These are phyloP conservation scores for Speoplatyrhinus poulsoni DNA, from an alignment of 2,113 vertebrate genomes.

Conservation along the genomic window DNA sequence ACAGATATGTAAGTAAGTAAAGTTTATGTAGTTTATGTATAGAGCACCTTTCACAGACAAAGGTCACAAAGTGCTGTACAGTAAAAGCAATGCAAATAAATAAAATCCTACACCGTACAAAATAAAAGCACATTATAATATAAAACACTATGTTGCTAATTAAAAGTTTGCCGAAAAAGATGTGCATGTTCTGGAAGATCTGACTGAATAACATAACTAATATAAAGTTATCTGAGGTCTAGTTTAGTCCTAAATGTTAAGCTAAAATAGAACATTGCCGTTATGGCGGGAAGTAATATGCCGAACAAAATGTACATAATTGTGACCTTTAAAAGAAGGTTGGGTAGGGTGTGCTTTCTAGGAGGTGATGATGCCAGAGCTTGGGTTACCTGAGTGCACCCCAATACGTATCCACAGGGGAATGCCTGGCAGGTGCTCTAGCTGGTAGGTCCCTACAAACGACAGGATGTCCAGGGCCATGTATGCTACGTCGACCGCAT, in stretches of 20 bases:
- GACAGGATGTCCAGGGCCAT: constrained; percentile 96
- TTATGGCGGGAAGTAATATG: not conserved
- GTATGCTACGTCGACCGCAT: constrained; percentile 91
- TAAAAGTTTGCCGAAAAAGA: too few relatives aligned
- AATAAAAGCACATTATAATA: too few relatives aligned
- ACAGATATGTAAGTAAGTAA: too few relatives aligned
- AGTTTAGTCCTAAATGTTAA: not conserved
- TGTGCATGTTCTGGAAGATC: not conserved
- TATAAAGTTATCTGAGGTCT: not conserved
- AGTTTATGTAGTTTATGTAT: too few relatives aligned
- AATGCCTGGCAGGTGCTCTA: constrained; percentile 91
- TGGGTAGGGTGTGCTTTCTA: not conserved
- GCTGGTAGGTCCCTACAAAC: constrained; percentile 92
- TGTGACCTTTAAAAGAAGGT: not conserved
- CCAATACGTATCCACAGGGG: constrained; percentile 99
- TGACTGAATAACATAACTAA: not conserved
- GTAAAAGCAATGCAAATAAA: too few relatives aligned
- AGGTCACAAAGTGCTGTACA: too few relatives aligned
- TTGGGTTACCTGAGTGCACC: constrained; percentile 88
- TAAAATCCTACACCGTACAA: too few relatives aligned
- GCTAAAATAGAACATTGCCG: not conserved
- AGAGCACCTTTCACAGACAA: too few relatives aligned
- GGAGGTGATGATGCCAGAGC: not conserved
- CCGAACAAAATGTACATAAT: not conserved
- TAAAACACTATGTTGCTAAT: too few relatives aligned